Evolutionary conservation across 2,113 vertebrate species (phyloP), one percentile per base, ranked within the genome.

Genomic region (Murina feae): DNA sequence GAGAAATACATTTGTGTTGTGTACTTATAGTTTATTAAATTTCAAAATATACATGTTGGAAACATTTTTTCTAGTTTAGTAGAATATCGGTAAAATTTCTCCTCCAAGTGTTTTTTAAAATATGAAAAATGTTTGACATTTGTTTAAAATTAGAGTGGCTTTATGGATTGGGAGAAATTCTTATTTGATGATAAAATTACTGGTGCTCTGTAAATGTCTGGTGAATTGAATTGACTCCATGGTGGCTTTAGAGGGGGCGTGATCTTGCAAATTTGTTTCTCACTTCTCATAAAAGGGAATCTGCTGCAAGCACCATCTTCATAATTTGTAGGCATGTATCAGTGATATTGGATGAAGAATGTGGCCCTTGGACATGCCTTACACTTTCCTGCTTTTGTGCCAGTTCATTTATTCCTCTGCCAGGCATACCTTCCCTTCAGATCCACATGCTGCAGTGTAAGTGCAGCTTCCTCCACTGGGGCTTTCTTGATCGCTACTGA

Each of bases 181-280:
- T 96, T 90, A 91, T 74, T 72, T 92, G 47, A 78, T 30, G 72
- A 89, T 81, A n/a, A 80, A 81, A 37, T 49, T 25, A 1, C 39
- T 66, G 49, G 37, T 60, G 51, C 20, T 80, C 6, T 30, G 11
- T 80, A 69, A 74, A 80, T 69, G 65, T 32, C 9, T 49, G 39
- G 69, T 58, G 65, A 89, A 28, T 51, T 55, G 81, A 65, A 21
- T 21, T 44, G 65, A 63, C 28, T 84, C 28, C 9, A 1, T 17
- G 14, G 2, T 80, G 51, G 18, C 18, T 88, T 83, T 87, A 81
- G 5, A 65, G 21, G 37, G 44, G 69, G 23, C 20, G 8, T 32
- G 68, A 85, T 85, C 44, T 88, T 96, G 74, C 18, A 88, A 30
- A 66, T 76, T 32, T 23, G 4, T 21, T 60, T 80, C 37, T 37